Evolutionary conservation across 1,140 invertebrate species (phyloP).

Genomic region (Tenebrio molitor): DNA sequence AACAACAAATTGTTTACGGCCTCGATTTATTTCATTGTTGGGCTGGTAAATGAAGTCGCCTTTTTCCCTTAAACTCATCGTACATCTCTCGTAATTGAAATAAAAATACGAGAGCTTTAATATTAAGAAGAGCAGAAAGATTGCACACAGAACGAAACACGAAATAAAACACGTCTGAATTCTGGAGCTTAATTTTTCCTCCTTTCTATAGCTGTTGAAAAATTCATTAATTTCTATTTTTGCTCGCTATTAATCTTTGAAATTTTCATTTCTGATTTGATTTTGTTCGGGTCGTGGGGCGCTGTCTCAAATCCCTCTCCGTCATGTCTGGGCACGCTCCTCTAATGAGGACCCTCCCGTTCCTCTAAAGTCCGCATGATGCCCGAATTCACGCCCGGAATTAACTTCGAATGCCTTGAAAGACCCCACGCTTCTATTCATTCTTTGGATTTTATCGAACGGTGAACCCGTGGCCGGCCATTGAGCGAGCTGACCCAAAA

Average conservation of each 20-base stretch:
- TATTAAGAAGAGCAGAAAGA: conserved; percentile 34
- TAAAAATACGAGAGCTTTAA: conserved; percentile 27
- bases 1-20: conserved; percentile 12
- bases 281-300: conserved; percentile 32
- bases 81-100: conserved; percentile 26
- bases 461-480: no score
- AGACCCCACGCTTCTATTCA: background rate
- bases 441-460: background rate
- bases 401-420: conserved; percentile 1
- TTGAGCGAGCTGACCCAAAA: no score
- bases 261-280: conserved; percentile 54
- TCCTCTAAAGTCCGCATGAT: conserved; percentile 11
- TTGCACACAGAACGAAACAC: conserved; percentile 1
- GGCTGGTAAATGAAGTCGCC: conserved; percentile 6
- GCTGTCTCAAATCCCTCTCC: conserved; percentile 51
- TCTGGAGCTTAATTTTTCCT: conserved; percentile 49
- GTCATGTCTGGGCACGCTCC: conserved; percentile 53
- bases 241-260: conserved; percentile 50
- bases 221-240: conserved; percentile 59
- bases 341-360: conserved; percentile 44
- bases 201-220: conserved; percentile 47
- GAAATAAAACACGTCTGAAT: conserved; percentile 48
- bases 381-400: conserved; percentile 20
- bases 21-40: conserved; percentile 22
- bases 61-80: conserved; percentile 5